Conservation (phyloP, 1,140 invertebrate genomes). For the Cataglyphis hispanica region DNA sequence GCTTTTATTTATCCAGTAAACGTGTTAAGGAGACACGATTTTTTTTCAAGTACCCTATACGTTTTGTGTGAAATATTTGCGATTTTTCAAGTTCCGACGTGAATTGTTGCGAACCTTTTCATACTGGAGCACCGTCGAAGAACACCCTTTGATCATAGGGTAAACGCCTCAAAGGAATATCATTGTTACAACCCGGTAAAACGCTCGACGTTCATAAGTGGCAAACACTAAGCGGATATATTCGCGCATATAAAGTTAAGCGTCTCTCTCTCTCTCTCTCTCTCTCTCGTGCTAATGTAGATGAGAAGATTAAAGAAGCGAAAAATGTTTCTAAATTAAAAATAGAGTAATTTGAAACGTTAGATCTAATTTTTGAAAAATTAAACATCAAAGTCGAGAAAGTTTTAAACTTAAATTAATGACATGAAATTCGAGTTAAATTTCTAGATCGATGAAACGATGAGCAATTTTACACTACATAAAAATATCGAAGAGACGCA, state of each 20-base stretch:
- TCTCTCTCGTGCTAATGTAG: background rate
- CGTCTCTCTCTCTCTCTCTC: background rate
- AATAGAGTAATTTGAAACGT: background rate
- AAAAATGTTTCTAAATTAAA: background rate
- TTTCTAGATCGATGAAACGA: background rate
- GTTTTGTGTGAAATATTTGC: background rate
- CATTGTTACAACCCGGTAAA: constrained; percentile 8
- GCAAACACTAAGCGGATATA: constrained; percentile 53
- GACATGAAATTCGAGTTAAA: constrained; percentile 6
- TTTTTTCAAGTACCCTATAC: background rate
- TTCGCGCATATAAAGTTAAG: constrained; percentile 34
- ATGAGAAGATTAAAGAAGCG: constrained; percentile 3
- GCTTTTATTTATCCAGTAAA: background rate
- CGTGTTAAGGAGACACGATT: background rate
- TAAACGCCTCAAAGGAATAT: constrained; percentile 51
- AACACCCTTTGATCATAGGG: constrained; percentile 22
- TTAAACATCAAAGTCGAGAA: constrained; percentile 10
- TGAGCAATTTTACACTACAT: background rate
- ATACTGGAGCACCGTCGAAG: background rate
- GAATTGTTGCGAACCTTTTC: background rate
- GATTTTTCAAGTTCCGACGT: background rate
- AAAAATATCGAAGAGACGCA: background rate
- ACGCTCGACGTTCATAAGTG: constrained; percentile 22
- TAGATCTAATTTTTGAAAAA: background rate
- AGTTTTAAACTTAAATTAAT: background rate